Evolutionary conservation across 2,888 invertebrate species (phyloP), one percentile per base, ranked within the genome.

Genomic region (Macaria notata): DNA sequence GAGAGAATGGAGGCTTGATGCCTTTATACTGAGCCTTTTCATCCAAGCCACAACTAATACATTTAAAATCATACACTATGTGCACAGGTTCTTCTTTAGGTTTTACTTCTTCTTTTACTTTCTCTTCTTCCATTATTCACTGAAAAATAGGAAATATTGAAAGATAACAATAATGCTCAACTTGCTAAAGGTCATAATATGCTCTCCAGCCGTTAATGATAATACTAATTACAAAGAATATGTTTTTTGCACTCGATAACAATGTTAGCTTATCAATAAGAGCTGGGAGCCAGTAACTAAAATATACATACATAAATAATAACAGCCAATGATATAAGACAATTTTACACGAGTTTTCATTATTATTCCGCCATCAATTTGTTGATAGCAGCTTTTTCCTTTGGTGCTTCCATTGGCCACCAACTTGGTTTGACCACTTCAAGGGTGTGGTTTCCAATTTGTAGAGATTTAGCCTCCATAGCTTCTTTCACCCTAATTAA

Each of bases 21-120:
- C 97, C 97, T 81, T 94, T 95, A 75, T 95, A 97, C 67, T 96
- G 94, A 55, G 94, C 95, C 64, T 93, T 93, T 83, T 96, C 96
- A 65, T 88, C 80, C 73, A 97, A 81, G 33, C 86, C 82, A 80
- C 97, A 97, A 41, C 79, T 78, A 30, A 78, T 79, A 77, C 97
- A 98, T 56, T 86, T 86, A 76, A 96, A 96, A 62, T 92, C 90
- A 61, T 81, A 73, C 6, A 71, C 52, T 31, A 73, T 59, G 58
- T 73, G 76, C 29, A 68, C 71, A 42, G 74, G 62, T 53, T 81
- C 78, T 49, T 80, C 80, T 49, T 78, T 36, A 36, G 33, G 33
- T 36, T 36, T 36, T 4, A 36, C 33, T 54, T 62, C 45, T 56
- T 77, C 78, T 61, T 71, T 44, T 30, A 44, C 4, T 61, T 79